Base-by-base conservation (phyloP, 2,113 vertebrate species). In the Podarcis cretensis region DNA sequence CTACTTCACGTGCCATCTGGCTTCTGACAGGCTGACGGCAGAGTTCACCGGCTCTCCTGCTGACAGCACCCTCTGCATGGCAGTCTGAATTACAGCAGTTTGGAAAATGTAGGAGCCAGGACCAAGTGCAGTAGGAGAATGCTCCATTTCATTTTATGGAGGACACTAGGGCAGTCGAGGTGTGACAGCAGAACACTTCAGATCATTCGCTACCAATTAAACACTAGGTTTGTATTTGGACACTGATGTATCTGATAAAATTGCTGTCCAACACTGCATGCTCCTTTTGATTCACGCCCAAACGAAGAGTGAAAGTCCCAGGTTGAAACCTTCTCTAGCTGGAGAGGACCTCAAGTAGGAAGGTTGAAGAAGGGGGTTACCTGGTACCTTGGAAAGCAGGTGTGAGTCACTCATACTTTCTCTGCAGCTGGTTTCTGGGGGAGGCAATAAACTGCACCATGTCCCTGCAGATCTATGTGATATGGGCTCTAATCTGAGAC, bases 1-100 rank as follows among this genome's bases (percentile, higher is more conserved):
- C 57, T 85, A 81, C 88, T 85, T 80, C 68, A 85, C 68, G 27
- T 76, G 54, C 89, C 89, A 75, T 76, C 78, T 86, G 89, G 69
- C 89, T 77, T 75, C 78, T 86, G 89, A 81, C 59, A 86, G 59
- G 40, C 79, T 76, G 63, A 66, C 71, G 57, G 73, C 80, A 83
- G 65, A 79, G 65, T n/a, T 32, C 81, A 79, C 23, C n/a, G 73
- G 80, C n/a, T 83, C 81, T 90, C 65, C 43, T 69, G 63, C 85
- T 87, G 79, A 81, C 65, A 59, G 77, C 74, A 76, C 40, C 73
- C 79, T 59, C 80, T 43, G 73, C 48, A 78, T 40, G 81, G 54
- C 74, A 83, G 87, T 54, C 81, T 88, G 81, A 66, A 88, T 83
- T 76, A 88, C 59, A 88, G 40, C 54, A 54, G 81, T 82, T 76